Base-by-base conservation (phyloP, 2,888 invertebrate genomes). In the Drosophila hawaiiensis region DNA sequence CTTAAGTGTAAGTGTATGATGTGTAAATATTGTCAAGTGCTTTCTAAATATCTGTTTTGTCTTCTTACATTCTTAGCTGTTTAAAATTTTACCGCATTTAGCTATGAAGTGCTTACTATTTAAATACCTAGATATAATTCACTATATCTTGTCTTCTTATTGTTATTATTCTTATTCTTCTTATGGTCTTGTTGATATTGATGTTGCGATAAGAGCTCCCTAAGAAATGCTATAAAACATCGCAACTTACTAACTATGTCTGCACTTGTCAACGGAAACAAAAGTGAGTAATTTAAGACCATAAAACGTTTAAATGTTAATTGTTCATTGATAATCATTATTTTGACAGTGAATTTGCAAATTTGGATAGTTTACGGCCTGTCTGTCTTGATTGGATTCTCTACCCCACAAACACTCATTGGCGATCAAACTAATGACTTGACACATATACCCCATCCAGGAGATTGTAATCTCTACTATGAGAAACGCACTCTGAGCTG, bases 381-480 rank as follows among this genome's bases (percentile, higher is more conserved):
- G 9, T 52, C 14, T 33, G 29, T 50, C 7, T 19, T 68, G 19
- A 41, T n/a, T 31, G 60, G 50, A 5, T 25, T 31, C n/a, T 52
- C 31, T 0, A n/a, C 35, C 16, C 25, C 67, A 9, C 54, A 70
- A 53, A 3, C 10, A 28, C 9, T n/a, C 10, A n/a, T 22, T 14
- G 6, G 3, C 28, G 33, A 4, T 25, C 35, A 4, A n/a, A 1
- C 28, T 4, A 28, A 7, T 12, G 31, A 43, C 16, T 29, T 56
- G 4, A 28, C 43, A 2, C 50, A 66, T 63, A 9, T 0, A 4
- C 29, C 72, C 1, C 60, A 68, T 56, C 72, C 79, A 19, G 77
- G 69, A 1, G 83, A 84, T 41, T 84, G 84, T 28, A 70, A 64
- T 31, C 69, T 28, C 9, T 84, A 68, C 39, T 77, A 59, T 33